Evolutionary conservation across 2,888 invertebrate genomes (phyloP), one percentile per base, ranked within the genome.

Genomic region (Schrankia costaestrigalis): DNA sequence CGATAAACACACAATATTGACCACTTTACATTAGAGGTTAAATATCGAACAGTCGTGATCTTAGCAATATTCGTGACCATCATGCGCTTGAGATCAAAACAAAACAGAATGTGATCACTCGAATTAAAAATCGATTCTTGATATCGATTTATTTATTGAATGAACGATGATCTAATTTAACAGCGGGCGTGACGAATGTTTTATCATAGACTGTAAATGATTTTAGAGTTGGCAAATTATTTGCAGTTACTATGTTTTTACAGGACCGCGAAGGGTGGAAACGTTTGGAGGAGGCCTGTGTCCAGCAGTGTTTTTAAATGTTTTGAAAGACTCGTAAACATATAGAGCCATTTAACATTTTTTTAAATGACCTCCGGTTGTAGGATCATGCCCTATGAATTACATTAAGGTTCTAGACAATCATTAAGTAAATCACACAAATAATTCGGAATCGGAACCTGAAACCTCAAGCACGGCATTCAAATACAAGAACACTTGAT

Each of bases 101-200:
- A 55, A 57, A 48, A 45, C 49, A 42, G 52, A 60, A 59, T 60
- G 67, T 66, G 65, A 68, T 66, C 63, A 74, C 66, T 70, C 63
- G 67, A 69, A 74, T 69, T 69, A 67, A 64, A 61, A 70, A 74
- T 66, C 64, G 60, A 64, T 61, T 44, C 53, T 53, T 62, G 68
- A 67, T 53, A 65, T 64, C 66, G 66, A 69, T 70, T 67, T 69
- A 66, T 72, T 71, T 71, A 66, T 57, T 47, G 51, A 57, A 56
- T 57, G 51, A 57, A 57, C 56, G 76, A 78, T 78, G 79, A 78
- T 79, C 79, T 78, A 78, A 79, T 78, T 78, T 71, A 55, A 60
- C 54, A 47, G 56, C 53, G 53, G 55, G 56, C 65, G 63, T 71
- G 68, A 70, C 59, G 62, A 50, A 42, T 44, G 31, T 26, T 38